Base-by-base conservation (phyloP, 2,113 vertebrate species). In the Tamias sibiricus region DNA sequence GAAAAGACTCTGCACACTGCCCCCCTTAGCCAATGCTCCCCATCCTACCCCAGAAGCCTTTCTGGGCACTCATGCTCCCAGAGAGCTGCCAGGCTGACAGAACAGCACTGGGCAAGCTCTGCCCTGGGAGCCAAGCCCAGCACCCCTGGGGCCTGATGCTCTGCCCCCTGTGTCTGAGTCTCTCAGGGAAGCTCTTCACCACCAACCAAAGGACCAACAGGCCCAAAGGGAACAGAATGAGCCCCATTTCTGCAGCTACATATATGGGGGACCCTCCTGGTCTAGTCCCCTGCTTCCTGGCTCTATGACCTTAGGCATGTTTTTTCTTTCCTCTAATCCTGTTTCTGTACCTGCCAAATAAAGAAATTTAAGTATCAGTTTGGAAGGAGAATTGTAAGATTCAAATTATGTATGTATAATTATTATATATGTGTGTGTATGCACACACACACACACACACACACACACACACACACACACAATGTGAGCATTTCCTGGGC, bases 291-390 rank as follows among this genome's bases (percentile, higher is more conserved):
- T 81, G 52, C 32, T 57, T 88, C 80, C 42, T 14, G 14, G 11
- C 54, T 94, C 10, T 76, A 26, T 74, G 47, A 64, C 49, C 52
- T 84, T 40, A 10, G 24, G 32, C 30, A 59, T n/a, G 42, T 13
- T 40, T 82, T 64, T 93, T 95, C 87, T 80, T 94, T 68, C 84
- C 35, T 42, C 72, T 90, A 24, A 91, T 35, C 17, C 68, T 87
- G 47, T 92, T 82, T 79, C 47, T 84, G 75, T 4, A 19, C 35
- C 82, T 74, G n/a, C 40, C 87, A 76, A 95, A 81, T 87, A 74
- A 93, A 84, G 28, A 84, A 72, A 74, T 81, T 69, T 42, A 89
- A 90, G 24, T 57, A 69, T 17, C 49, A 95, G 54, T 42, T 79
- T 79, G n/a, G 24, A 44, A 72, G 11, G 20, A 6, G 49, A 81